Conservation (phyloP, 2,797 vertebrate species). For the Catharus ustulatus region DNA sequence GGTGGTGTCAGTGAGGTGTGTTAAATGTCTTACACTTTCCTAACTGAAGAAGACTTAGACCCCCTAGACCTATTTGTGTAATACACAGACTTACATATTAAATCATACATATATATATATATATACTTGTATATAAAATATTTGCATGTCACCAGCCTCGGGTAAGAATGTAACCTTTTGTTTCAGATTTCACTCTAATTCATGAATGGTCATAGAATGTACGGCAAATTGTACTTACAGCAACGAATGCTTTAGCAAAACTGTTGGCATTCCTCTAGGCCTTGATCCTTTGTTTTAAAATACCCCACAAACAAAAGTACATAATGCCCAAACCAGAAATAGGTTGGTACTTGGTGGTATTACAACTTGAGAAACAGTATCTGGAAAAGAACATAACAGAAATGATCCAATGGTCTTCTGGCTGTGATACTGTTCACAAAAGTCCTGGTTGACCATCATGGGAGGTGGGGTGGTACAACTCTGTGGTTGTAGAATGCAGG, state of each 20-base stretch:
- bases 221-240: not conserved
- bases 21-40: not conserved
- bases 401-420: not conserved
- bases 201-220: rapidly evolving
- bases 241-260: not conserved
- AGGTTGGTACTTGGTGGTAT: not conserved
- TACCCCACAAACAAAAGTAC: not conserved
- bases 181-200: not conserved
- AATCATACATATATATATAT: not conserved
- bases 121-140: not conserved
- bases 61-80: not conserved
- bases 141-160: not conserved
- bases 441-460: rapidly evolving
- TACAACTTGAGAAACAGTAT: not conserved
- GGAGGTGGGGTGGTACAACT: not conserved
- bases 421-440: not conserved
- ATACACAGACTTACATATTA: not conserved
- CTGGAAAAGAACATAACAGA: not conserved
- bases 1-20: not conserved
- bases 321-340: not conserved
- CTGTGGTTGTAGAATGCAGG: not conserved
- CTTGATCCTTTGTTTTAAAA: not conserved
- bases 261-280: not conserved
- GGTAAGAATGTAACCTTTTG: not conserved
- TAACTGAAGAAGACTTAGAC: not conserved